Evolutionary conservation across 1,140 invertebrate genomes (phyloP).

Genomic region (Brachionus manjavacas): DNA sequence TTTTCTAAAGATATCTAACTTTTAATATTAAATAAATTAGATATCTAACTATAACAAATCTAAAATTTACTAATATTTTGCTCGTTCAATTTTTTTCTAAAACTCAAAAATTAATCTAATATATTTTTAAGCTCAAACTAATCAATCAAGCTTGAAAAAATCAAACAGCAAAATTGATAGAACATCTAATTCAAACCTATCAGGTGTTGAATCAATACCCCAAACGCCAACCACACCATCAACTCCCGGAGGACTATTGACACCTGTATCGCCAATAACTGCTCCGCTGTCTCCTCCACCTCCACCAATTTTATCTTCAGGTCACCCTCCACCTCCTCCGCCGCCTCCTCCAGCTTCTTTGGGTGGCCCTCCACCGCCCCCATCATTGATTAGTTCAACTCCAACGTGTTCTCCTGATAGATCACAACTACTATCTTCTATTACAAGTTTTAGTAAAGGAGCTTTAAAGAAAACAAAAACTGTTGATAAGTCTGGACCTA

Average conservation of each 20-base stretch:
- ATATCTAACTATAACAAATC: neutral
- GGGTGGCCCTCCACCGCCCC: conserved; percentile 45
- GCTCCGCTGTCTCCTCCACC: conserved; percentile 45
- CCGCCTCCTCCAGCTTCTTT: conserved; percentile 43
- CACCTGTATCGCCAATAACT: conserved; percentile 41
- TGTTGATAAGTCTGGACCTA: conserved; percentile 52
- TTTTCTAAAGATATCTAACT: neutral
- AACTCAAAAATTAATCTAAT: neutral
- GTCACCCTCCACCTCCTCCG: neutral
- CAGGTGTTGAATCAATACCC: neutral
- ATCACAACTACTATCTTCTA: conserved; percentile 51
- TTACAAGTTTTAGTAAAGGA: conserved; percentile 50
- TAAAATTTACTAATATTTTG: neutral
- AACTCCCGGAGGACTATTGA: neutral
- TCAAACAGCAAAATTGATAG: neutral
- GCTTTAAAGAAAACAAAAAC: conserved; percentile 51
- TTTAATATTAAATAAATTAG: neutral
- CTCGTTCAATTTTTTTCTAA: neutral
- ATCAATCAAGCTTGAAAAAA: conserved; percentile 2
- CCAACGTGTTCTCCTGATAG: conserved; percentile 43
- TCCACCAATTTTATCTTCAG: conserved; percentile 44
- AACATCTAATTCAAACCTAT: neutral
- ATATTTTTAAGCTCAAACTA: neutral
- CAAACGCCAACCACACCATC: neutral
- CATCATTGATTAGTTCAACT: conserved; percentile 39